Evolutionary conservation across 2,888 invertebrate species (phyloP).

Genomic region (Ethmia dodecea): DNA sequence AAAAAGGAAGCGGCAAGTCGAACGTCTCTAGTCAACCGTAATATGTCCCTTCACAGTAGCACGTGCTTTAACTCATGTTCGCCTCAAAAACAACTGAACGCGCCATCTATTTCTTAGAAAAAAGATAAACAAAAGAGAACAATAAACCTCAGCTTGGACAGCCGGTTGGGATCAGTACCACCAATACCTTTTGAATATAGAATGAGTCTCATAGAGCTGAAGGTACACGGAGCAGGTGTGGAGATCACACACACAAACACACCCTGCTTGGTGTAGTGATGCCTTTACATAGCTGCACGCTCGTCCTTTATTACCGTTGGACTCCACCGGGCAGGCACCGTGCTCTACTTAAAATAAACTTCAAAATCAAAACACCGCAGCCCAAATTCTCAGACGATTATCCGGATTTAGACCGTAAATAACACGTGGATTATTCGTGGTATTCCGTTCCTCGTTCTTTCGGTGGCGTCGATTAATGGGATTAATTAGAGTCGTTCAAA

Average conservation of each 20-base stretch:
- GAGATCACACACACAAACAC: constrained; percentile 7
- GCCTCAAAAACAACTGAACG: constrained; percentile 37
- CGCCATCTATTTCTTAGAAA: constrained; percentile 48
- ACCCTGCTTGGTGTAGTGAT: constrained; percentile 6
- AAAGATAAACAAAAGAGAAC: constrained; percentile 32
- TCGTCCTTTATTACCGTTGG: constrained; percentile 46
- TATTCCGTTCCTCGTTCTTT: constrained; percentile 6
- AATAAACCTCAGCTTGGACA: constrained; percentile 29
- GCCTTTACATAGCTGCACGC: constrained; percentile 33
- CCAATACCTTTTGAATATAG: background rate
- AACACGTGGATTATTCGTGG: constrained; percentile 2
- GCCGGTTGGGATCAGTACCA: constrained; percentile 37
- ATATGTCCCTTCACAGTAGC: constrained; percentile 37
- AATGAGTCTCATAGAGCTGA: background rate
- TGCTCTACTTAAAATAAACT: constrained; percentile 37
- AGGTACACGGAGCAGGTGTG: background rate
- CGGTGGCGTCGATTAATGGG: constrained; percentile 5
- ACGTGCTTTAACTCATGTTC: constrained; percentile 46
- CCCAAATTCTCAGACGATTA: constrained; percentile 8
- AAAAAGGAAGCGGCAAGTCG: too few species aligned
- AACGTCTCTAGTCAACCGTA: too few species aligned
- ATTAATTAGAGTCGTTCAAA: constrained; percentile 6
- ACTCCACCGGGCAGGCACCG: constrained; percentile 19
- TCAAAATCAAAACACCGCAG: background rate
- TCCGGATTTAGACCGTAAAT: constrained; percentile 10